Evolutionary conservation across 2,888 invertebrate genomes (phyloP).

Genomic region (Nomada ferruginata): DNA sequence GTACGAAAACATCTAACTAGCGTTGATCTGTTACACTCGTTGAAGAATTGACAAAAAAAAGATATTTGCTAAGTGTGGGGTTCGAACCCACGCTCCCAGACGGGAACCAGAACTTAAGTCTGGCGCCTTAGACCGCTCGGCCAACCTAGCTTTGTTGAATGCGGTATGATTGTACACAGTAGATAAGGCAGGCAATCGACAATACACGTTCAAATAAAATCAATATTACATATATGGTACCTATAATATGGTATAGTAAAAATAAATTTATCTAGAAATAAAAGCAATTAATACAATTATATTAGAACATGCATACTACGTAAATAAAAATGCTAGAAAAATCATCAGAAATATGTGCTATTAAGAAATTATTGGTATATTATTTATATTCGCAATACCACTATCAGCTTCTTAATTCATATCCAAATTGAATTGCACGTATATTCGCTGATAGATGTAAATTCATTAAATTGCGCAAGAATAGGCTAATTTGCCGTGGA

Average conservation of each 20-base stretch:
- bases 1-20: neutral
- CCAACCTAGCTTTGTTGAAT: constrained; percentile 86
- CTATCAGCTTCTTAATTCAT: neutral
- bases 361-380: neutral
- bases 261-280: too few relatives aligned
- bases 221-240: neutral
- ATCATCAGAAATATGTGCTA: too few relatives aligned
- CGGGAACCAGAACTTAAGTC: constrained; percentile 89
- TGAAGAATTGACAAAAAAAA: constrained; percentile 40
- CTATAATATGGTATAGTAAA: neutral
- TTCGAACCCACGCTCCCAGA: constrained; percentile 89
- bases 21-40: neutral
- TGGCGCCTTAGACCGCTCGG: constrained; percentile 90
- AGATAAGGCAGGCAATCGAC: neutral
- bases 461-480: constrained; percentile 23
- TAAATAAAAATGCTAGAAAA: too few relatives aligned
- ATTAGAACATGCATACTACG: neutral
- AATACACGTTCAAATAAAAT: neutral
- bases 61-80: constrained; percentile 87
- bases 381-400: neutral
- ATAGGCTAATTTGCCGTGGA: constrained; percentile 42
- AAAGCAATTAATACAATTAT: neutral
- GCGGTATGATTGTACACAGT: neutral
- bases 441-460: neutral
- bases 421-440: neutral